Conservation (phyloP, 2,113 vertebrate species). For the Psittacara wagleri region DNA sequence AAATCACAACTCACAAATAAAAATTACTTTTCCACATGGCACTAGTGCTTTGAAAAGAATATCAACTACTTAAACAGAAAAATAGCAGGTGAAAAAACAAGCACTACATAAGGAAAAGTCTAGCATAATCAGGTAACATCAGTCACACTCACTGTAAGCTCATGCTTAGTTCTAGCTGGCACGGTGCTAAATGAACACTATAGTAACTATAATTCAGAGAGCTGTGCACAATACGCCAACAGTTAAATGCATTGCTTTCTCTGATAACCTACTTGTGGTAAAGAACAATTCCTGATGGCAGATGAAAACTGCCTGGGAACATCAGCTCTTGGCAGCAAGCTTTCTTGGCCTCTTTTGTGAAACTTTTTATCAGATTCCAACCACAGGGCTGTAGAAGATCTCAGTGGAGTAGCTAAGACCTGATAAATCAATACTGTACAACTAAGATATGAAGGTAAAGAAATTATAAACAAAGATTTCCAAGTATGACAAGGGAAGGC, state of each 20-base stretch:
- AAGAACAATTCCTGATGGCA: not conserved
- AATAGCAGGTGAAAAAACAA: not conserved
- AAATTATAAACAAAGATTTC: not conserved
- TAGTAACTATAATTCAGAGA: not conserved
- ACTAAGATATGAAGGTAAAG: not conserved
- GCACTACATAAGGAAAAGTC: not conserved
- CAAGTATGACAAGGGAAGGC: not conserved
- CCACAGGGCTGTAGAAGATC: not conserved
- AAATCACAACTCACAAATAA: not conserved
- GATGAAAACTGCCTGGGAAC: not conserved
- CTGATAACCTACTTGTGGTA: not conserved
- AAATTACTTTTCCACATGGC: not conserved
- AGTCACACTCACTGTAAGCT: not conserved
- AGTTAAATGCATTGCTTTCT: not conserved
- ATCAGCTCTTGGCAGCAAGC: not conserved
- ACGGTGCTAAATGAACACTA: not conserved
- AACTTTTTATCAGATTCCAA: not conserved
- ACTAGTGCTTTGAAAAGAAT: not conserved
- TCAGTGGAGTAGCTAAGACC: not conserved
- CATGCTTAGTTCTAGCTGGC: not conserved
- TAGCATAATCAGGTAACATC: not conserved
- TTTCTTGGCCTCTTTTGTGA: not conserved
- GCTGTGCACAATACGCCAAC: not conserved
- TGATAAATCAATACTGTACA: not conserved
- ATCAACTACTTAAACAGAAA: not conserved